Evolutionary conservation across 1,140 invertebrate species (phyloP), one percentile per base, ranked within the genome.

Genomic region (Scaptomyza montana): DNA sequence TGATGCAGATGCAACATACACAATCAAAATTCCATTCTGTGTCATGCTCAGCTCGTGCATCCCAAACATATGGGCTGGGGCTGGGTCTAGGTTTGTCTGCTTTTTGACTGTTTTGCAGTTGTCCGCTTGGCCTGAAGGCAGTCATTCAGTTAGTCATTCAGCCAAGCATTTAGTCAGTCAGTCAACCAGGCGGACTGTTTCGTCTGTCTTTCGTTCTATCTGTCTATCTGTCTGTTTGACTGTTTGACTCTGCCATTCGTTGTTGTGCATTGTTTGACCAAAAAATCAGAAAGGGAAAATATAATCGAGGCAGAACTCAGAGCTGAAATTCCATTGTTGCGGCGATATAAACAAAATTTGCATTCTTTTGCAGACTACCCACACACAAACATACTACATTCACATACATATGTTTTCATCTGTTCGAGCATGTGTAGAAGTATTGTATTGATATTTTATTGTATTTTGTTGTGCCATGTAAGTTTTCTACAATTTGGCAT

Each of bases 1-100:
- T 64, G 59, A 46, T 64, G 72, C 56, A 63, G 54, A 74, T 77
- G 70, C 71, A 74, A 77, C 72, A 77, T 64, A 74, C 74, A 77
- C 74, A 77, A 77, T 77, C 74, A 77, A 77, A 77, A 77, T 77
- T 77, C 74, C 74, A 77, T 77, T 74, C 74, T 77, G 71, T 77
- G 74, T 68, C 74, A 77, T 73, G 74, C 68, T 41, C 68, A 56
- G 67, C 55, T 46, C 45, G 49, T 74, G 57, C 66, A 53, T 30
- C 46, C 33, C 36, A 16, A 16, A 16, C 16, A 12, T 9, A 39
- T 10, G 9, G 36, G 9, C 10, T 5, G 10, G 30, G 25, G 28
- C 47, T 47, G 66, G 19, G 47, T 59, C 25, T 53, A 45, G 55
- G 47, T 67, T 46, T 51, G 57, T 13, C 25, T 49, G 33, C 45